A percentile compares a stretch with the other conserved stretches of the same genome.
These are phyloP conservation scores for Acanthochromis polyacanthus DNA, from an alignment of 2,113 vertebrate species.

Conservation along the genomic window DNA sequence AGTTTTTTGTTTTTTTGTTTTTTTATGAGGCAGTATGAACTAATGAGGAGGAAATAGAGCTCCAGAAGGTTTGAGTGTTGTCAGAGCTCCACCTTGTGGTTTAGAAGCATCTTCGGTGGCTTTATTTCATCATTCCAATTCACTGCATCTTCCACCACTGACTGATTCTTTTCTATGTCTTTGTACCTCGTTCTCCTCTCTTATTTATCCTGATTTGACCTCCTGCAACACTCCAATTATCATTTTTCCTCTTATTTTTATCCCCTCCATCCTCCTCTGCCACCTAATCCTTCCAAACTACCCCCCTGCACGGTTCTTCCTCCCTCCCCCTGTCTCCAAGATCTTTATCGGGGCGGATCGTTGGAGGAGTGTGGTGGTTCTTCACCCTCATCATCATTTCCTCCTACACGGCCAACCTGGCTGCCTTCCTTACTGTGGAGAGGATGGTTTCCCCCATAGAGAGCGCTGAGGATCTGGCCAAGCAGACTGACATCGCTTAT, in stretches of 20 bases:
- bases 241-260: neutral
- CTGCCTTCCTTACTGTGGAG: constrained; percentile 98
- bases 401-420: constrained; percentile 98
- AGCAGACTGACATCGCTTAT: constrained; percentile 99
- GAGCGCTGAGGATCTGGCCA: constrained; percentile 98
- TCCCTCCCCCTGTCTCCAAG: constrained; percentile 73
- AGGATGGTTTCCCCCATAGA: constrained; percentile 99
- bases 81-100: constrained; percentile 72
- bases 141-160: constrained; percentile 8
- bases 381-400: constrained; percentile 99
- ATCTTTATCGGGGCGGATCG: constrained; percentile 97
- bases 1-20: too few species aligned
- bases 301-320: constrained; percentile 3
- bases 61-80: constrained; percentile 16
- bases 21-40: constrained; percentile 23
- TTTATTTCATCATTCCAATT: constrained; percentile 27
- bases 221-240: constrained; percentile 20
- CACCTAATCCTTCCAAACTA: constrained; percentile 21
- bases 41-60: constrained; percentile 53
- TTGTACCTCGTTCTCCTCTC: constrained; percentile 30
- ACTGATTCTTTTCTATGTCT: constrained; percentile 41
- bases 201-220: constrained; percentile 38
- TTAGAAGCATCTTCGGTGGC: neutral
- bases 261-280: neutral
- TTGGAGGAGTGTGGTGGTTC: constrained; percentile 99